A percentile compares a stretch with the other conserved stretches of the same genome.
phyloP scores from a whole-genome alignment of 2,888 invertebrate species.

The Synanthedon myopaeformis region DNA sequence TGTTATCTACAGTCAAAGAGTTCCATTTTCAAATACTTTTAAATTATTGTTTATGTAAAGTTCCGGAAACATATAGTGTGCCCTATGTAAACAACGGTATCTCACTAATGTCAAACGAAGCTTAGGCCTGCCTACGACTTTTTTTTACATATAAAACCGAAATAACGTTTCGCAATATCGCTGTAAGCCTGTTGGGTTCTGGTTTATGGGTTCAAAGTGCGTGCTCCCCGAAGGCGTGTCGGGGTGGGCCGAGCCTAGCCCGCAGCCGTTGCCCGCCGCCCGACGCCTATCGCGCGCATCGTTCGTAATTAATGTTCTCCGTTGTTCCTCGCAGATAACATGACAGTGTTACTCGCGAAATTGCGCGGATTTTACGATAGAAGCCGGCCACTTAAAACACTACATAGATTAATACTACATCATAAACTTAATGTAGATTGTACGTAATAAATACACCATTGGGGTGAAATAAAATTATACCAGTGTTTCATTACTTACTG shows the following conservation, averaged over 20 bases:
- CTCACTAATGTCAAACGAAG: too few relatives aligned
- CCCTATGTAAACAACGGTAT: too few relatives aligned
- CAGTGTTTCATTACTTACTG: too few relatives aligned
- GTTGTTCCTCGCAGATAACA: not conserved
- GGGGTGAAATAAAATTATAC: too few relatives aligned
- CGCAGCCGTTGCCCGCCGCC: conserved; percentile 1
- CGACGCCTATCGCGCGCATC: conserved; percentile 4
- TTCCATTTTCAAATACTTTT: too few relatives aligned
- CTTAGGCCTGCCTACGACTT: too few relatives aligned
- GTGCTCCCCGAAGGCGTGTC: conserved; percentile 23
- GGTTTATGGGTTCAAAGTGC: conserved; percentile 22
- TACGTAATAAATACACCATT: too few relatives aligned
- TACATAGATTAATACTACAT: not conserved
- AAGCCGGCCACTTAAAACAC: not conserved
- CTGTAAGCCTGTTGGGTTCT: conserved; percentile 15
- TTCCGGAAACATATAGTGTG: too few relatives aligned
- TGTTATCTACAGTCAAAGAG: too few relatives aligned
- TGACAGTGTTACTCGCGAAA: not conserved
- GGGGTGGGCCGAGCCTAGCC: conserved; percentile 9
- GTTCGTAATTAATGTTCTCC: conserved; percentile 38
- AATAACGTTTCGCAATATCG: conserved; percentile 7
- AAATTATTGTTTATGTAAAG: too few relatives aligned
- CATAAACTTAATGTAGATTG: not conserved
- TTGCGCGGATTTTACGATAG: not conserved
- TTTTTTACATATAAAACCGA: too few relatives aligned